Evolutionary conservation across 1,140 invertebrate species (phyloP), one percentile per base, ranked within the genome.

Genomic region (Drosophila pseudoobscura): DNA sequence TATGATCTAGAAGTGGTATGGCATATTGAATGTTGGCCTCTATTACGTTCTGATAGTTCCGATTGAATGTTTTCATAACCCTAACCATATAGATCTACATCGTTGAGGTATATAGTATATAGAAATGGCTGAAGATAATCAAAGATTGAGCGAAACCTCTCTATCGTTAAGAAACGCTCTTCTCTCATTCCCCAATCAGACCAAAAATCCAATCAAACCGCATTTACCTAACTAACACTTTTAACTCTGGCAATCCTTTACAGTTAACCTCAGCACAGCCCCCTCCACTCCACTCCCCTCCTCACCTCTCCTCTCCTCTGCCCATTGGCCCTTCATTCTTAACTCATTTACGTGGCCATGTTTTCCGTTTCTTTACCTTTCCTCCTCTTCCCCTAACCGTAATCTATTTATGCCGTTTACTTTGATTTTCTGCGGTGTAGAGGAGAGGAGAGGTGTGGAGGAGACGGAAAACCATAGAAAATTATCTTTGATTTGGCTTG

Each of bases 371-470:
- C 43, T 57, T 47, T 57, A 68, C 62, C 61, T 68, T 65, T 71
- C 29, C 13, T 57, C 41, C 46, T 64, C 11, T 13, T 6, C 39
- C 9, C 35, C 11, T 1, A 17, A 24, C 44, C 47, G 51, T 88
- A 88, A 88, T 87, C 82, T 59, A 72, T 78, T 88, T 88, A 87
- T 82, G 78, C 59, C 80, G 78, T 82, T 85, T 82, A 75, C 82
- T 82, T 87, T 78, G 78, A 80, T 80, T 87, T 78, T 13, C 35
- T 39, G 75, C 69, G 64, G 72, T 49, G 44, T 15, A 35, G 43
- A n/a, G 20, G 4, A 17, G 35, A 13, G 35, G 5, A 39, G 20
- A 20, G 20, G 20, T 20, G 20, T 20, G 20, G 35, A 11, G 35
- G 35, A 39, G 35, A 47, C 9, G 15, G 20, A 22, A 47, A 49